A percentile compares a stretch with the other conserved stretches of the same genome.
These are phyloP conservation scores for Oxycera nigricornis DNA, from an alignment of 2,888 invertebrate species.

Conservation along the genomic window DNA sequence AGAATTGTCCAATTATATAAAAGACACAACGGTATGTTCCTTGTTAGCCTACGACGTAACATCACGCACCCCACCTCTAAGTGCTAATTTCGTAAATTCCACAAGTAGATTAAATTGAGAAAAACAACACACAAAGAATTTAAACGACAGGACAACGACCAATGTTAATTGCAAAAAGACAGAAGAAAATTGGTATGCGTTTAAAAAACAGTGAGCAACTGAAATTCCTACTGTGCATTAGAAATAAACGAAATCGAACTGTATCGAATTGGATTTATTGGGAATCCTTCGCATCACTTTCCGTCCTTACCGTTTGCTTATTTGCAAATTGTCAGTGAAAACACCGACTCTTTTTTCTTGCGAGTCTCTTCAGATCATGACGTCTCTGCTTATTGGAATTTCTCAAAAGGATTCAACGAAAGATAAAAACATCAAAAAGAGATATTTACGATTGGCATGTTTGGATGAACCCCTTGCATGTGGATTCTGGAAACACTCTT, in stretches of 20 bases:
- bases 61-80: too few relatives aligned
- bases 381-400: slow-evolving; percentile 17
- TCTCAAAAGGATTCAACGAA: slow-evolving; percentile 8
- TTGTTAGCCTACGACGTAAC: too few relatives aligned
- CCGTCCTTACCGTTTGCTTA: neutral
- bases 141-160: neutral
- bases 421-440: slow-evolving; percentile 34
- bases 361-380: neutral
- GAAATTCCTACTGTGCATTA: neutral
- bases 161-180: neutral
- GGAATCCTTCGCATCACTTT: neutral
- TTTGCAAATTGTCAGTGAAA: neutral
- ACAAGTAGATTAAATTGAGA: slow-evolving; percentile 1
- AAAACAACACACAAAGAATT: neutral
- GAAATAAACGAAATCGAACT: neutral
- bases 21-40: too few relatives aligned
- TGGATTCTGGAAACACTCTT: slow-evolving; percentile 19
- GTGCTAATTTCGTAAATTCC: neutral
- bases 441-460: slow-evolving; percentile 20
- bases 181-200: neutral
- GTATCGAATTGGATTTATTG: neutral
- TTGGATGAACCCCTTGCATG: neutral
- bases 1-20: too few relatives aligned
- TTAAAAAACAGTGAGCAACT: neutral
- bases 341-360: neutral